phyloP scores from a whole-genome alignment of 2,888 invertebrate genomes.

The Athetis lepigone region DNA sequence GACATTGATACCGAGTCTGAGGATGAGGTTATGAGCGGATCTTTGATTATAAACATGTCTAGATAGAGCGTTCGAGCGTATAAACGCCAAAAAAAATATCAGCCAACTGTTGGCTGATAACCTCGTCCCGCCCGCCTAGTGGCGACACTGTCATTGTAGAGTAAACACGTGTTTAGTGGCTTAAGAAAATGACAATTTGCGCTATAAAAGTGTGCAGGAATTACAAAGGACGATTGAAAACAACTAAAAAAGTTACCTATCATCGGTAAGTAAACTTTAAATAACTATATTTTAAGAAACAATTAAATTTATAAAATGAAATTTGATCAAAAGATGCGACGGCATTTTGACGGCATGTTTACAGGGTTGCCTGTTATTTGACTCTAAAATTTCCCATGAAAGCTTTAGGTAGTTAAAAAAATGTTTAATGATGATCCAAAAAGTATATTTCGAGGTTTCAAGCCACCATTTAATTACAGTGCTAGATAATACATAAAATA shows the following conservation, averaged over 20 bases:
- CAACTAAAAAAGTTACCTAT: slow-evolving; percentile 29
- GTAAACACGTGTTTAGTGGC: slow-evolving; percentile 8
- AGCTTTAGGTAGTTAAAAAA: slow-evolving; percentile 11
- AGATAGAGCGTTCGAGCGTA: slow-evolving; percentile 12
- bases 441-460: slow-evolving; percentile 6
- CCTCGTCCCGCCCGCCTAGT: slow-evolving; percentile 18
- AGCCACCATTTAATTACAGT: not conserved
- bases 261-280: slow-evolving; percentile 29
- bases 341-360: slow-evolving; percentile 9
- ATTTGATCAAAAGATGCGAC: not conserved
- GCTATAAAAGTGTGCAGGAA: too few species aligned
- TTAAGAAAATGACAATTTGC: slow-evolving; percentile 27
- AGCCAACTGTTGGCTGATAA: slow-evolving; percentile 26
- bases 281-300: slow-evolving; percentile 12
- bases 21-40: slow-evolving; percentile 29
- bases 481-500: too few species aligned
- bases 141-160: slow-evolving; percentile 14
- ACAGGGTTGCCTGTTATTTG: slow-evolving; percentile 10
- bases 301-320: slow-evolving; percentile 10
- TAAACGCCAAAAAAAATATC: slow-evolving; percentile 27
- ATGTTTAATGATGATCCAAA: slow-evolving; percentile 10
- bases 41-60: slow-evolving; percentile 12
- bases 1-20: slow-evolving; percentile 32
- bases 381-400: slow-evolving; percentile 9
- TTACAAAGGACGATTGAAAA: slow-evolving; percentile 38